Evolutionary conservation across 2,888 invertebrate species (phyloP), one percentile per base, ranked within the genome.

Genomic region (Andrena camellia): DNA sequence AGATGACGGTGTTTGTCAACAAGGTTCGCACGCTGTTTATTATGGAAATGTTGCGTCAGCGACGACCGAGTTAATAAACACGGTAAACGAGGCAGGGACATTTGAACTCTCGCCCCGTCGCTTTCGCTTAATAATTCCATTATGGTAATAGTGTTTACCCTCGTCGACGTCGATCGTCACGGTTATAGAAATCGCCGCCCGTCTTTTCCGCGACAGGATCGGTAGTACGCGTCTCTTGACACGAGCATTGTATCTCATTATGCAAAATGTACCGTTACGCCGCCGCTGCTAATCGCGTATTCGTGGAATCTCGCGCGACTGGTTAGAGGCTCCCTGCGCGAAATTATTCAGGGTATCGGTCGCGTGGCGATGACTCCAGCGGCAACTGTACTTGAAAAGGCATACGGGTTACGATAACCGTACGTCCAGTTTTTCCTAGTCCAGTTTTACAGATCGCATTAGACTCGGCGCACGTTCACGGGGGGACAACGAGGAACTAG

Each of bases 81-180:
- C 7, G 31, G 31, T 20, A 57, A 78, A 71, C 48, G 6, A 26
- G 13, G 35, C 35, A 35, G 13, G 13, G 23, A 23, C n/a, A 48
- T 35, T n/a, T n/a, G 20, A 31, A 73, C n/a, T 59, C 20, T n/a
- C 20, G 20, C 20, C 48, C 23, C 48, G 26, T 7, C n/a, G 59
- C 8, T 52, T 20, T 26, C 31, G 48, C 48, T 71, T 72, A 72
- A 69, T 52, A 69, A 83, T 72, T 76, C 63, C 52, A 59, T 81
- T 84, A 81, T 76, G 63, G 33, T 81, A 84, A 86, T 74, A 48
- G 67, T 35, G 69, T 84, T 78, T 84, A 1, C 42, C 17, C 7
- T 78, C 33, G 26, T 71, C 67, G 52, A 33, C 60, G 69, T 54
- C 17, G 29, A 10, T 3, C 57, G 63, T 66, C 66, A 69, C 20